phyloP scores from a whole-genome alignment of 1,140 invertebrate species.

The Zaprionus davidi region DNA sequence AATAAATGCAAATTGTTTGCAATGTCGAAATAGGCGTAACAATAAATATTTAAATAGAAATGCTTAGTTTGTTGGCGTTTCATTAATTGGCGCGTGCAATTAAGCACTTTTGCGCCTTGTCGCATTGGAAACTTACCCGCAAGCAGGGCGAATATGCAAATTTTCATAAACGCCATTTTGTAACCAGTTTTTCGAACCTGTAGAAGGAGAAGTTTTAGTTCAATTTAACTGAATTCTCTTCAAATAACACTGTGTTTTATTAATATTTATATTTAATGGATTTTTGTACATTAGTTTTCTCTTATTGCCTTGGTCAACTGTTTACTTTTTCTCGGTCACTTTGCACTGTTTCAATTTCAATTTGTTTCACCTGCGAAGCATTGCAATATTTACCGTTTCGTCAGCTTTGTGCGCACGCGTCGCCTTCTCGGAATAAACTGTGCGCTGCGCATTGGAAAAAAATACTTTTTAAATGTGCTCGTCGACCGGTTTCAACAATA shows the following conservation, averaged over 20 bases:
- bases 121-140: slow-evolving; percentile 68
- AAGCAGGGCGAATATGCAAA: slow-evolving; percentile 77
- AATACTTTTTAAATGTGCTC: slow-evolving; percentile 46
- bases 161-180: slow-evolving; percentile 76
- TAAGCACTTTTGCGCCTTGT: slow-evolving; percentile 15
- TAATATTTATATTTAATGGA: background rate
- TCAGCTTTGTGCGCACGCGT: slow-evolving; percentile 58
- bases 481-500: slow-evolving; percentile 42
- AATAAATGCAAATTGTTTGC: slow-evolving; percentile 63
- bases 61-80: slow-evolving; percentile 25
- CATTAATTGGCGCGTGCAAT: slow-evolving; percentile 60
- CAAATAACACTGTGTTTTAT: background rate
- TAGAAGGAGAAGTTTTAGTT: slow-evolving; percentile 53
- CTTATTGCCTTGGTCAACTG: slow-evolving; percentile 3
- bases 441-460: slow-evolving; percentile 1
- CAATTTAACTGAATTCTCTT: slow-evolving; percentile 23
- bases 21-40: slow-evolving; percentile 22
- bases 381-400: slow-evolving; percentile 50
- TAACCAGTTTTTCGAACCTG: slow-evolving; percentile 59
- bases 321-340: slow-evolving; percentile 15
- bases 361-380: slow-evolving; percentile 1
- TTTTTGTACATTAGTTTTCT: background rate
- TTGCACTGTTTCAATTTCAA: slow-evolving; percentile 40
- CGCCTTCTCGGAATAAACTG: slow-evolving; percentile 56
- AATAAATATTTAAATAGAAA: slow-evolving; percentile 49